phyloP scores from a whole-genome alignment of 2,113 vertebrate species.

The Acrocephalus arundinaceus region DNA sequence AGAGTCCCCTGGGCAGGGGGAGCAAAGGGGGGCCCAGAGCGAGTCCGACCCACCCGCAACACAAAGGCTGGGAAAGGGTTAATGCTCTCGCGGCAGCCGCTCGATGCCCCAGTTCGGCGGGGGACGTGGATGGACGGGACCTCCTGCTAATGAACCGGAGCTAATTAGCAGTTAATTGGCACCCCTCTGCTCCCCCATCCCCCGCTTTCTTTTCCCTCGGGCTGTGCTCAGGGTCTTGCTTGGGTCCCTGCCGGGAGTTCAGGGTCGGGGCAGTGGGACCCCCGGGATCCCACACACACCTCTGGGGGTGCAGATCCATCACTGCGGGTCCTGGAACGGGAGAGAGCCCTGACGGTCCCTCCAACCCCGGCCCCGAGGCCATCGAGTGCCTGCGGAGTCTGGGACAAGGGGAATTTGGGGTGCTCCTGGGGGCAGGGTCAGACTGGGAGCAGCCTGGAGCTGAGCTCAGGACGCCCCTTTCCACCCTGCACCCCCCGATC shows the following conservation, averaged over 20 bases:
- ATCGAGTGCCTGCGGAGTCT: no score
- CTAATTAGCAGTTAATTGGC: slow-evolving; percentile 18
- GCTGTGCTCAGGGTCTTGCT: neutral
- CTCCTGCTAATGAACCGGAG: neutral
- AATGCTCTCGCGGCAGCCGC: neutral
- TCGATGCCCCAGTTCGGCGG: neutral
- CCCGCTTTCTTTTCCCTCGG: neutral
- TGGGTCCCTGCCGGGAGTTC: neutral
- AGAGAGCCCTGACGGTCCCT: no score
- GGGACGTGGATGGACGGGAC: neutral
- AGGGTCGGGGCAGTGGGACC: neutral
- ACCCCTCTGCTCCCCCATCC: no score
- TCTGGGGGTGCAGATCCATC: neutral
- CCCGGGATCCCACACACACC: neutral
- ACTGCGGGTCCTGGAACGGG: neutral
- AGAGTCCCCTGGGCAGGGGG: neutral
- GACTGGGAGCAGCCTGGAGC: neutral
- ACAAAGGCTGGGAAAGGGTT: neutral
- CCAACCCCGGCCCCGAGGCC: neutral
- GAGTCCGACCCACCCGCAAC: rapidly evolving
- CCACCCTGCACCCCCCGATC: no score
- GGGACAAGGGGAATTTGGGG: neutral
- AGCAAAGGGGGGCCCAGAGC: rapidly evolving
- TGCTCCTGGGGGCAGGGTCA: neutral
- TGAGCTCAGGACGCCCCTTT: neutral